Evolutionary conservation across 2,113 vertebrate genomes (phyloP), one percentile per base, ranked within the genome.

Genomic region (Leucopternis melanops): DNA sequence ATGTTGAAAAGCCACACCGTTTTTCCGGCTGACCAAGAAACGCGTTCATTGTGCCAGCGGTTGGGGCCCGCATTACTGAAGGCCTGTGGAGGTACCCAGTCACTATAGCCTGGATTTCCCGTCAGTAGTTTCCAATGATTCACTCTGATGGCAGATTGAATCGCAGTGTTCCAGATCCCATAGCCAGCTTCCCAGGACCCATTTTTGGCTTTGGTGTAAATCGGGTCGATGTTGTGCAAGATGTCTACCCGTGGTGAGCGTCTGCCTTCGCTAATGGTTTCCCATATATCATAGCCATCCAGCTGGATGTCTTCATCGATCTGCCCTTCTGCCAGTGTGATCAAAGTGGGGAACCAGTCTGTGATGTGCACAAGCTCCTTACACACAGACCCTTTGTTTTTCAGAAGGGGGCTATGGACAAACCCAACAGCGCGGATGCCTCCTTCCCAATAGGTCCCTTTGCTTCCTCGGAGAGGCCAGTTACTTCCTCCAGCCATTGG

Each of bases 1-100:
- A 99, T 99, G 98, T 99, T 99, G 97, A 99, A 99, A 44, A 99
- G 98, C 99, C 99, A 99, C n/a, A 99, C 78, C 0, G 99, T 99
- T 91, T 99, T 99, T 11, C 99, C 99, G 3, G 98, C 98, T 3
- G 98, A 98, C 98, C 99, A 98, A 15, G 97, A 98, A 22, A 99
- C 96, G 0, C 98, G 98, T 74, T 99, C 99, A 0, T 98, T 99
- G 92, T 99, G 99, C 98, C 98, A 99, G 81, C 99, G 99, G 81
- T 97, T 99, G 44, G 98, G 98, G 2, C 99, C 98, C 4, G 97
- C 95, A 34, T 98, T 98, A 72, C 97, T 98, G 97, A 99, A 99
- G 32, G 99, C 98, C 97, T 99, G 99, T 0, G 99, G 99, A 7
- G 99, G 99, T 13, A 99, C 98, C 99, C 99, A 99, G 98, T 99